These are phyloP conservation scores for Cheiracanthium punctorium DNA, from an alignment of 2,888 invertebrate species.

Conservation along the genomic window DNA sequence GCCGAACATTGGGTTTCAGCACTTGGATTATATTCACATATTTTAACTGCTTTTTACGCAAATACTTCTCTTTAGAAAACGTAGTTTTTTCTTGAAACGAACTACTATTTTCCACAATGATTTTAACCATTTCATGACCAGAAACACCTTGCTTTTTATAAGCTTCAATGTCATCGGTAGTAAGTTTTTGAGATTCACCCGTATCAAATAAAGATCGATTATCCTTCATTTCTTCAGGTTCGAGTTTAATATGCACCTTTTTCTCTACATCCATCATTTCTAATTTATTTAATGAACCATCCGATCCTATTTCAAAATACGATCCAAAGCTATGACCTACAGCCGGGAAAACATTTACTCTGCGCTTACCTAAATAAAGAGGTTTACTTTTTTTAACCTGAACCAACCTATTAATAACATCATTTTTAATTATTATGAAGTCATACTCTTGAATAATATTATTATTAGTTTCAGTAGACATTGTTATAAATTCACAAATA, in stretches of 20 bases:
- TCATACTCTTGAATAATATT: constrained; percentile 46
- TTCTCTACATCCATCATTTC: constrained; percentile 9
- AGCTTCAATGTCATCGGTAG: constrained; percentile 87
- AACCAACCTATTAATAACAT: constrained; percentile 29
- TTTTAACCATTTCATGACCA: constrained; percentile 86
- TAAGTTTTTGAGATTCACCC: constrained; percentile 87
- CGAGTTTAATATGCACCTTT: constrained; percentile 21
- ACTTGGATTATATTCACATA: constrained; percentile 90
- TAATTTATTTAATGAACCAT: constrained; percentile 30
- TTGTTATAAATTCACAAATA: not conserved
- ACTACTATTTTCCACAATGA: constrained; percentile 91
- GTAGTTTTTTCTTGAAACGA: constrained; percentile 93
- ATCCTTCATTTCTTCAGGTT: constrained; percentile 78
- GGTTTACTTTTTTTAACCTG: constrained; percentile 51
- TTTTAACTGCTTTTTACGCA: constrained; percentile 94
- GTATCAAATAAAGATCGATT: constrained; percentile 89
- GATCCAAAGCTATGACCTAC: constrained; percentile 63
- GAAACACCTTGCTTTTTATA: constrained; percentile 85
- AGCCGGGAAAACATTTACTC: constrained; percentile 29
- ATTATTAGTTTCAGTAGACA: constrained; percentile 2
- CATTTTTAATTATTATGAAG: constrained; percentile 49
- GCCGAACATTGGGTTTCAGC: constrained; percentile 85
- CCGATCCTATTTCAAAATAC: constrained; percentile 57
- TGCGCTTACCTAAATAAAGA: constrained; percentile 55
- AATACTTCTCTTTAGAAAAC: constrained; percentile 91